Conservation (phyloP, 23 tunicate genomes). For the Halocynthia roretzi region DNA sequence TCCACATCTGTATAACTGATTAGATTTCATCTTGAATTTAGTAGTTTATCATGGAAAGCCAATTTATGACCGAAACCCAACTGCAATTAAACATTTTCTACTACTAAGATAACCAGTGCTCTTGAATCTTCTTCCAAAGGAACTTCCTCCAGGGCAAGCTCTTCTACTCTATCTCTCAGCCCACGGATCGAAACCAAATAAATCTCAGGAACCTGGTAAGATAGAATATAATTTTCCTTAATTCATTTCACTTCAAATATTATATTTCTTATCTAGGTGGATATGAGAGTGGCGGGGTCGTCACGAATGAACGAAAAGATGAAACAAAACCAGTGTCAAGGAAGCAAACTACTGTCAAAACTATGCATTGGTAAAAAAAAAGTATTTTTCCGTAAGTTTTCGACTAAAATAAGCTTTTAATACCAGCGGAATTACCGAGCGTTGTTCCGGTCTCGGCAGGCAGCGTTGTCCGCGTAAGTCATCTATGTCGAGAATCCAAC, state of each 20-base stretch:
- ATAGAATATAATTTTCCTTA: neutral
- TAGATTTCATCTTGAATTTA: neutral
- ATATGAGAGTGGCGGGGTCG: constrained; percentile 57
- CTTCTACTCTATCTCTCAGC: constrained; percentile 74
- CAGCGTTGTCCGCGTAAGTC: no score
- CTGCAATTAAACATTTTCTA: neutral
- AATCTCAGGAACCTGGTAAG: constrained; percentile 16
- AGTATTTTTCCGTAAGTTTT: no score
- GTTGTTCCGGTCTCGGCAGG: no score
- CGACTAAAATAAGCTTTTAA: no score
- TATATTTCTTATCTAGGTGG: constrained; percentile 23
- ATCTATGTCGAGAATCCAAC: no score
- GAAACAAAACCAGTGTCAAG: constrained; percentile 14
- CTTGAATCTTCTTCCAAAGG: constrained; percentile 21
- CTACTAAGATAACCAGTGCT: neutral
- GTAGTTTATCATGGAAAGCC: neutral
- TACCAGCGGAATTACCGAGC: no score
- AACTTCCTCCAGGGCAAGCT: constrained; percentile 54
- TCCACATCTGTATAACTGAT: neutral
- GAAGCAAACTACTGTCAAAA: constrained; percentile 33
- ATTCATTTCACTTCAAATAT: neutral
- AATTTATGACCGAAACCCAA: neutral
- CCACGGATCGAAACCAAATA: constrained; percentile 40
- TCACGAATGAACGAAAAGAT: constrained; percentile 52
- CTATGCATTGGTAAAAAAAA: constrained; percentile 59